Base-by-base conservation (phyloP, 2,113 vertebrate species). In the Lethenteron reissneri region DNA sequence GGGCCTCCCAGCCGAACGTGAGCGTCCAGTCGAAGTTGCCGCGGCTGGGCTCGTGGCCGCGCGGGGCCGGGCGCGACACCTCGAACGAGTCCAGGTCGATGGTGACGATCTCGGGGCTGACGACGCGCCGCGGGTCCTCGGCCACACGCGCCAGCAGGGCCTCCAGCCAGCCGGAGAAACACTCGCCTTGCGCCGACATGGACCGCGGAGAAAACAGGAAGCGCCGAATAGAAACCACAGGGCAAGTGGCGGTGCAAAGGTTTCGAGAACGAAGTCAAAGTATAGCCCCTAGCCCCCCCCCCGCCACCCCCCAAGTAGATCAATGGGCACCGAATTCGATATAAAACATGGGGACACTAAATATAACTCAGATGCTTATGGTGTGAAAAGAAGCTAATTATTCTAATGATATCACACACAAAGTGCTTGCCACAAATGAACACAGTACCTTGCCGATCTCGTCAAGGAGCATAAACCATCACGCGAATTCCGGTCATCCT, bases 211-310 rank as follows among this genome's bases (percentile, higher is more conserved):
- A 64, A 64, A 68, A 68, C 8, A 41, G 41, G 41, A 41, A 7
- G 41, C 41, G 41, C 41, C 41, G 41, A 41, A 6, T 41, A 5
- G 41, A 41, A 41, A 41, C 41, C 41, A 41, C 41, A 41, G 41
- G 41, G 41, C 41, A 41, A 41, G 41, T 41, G 41, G 41, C 41
- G 41, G 41, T 41, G 6, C 41, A 41, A 41, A 41, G 41, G 5
- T 41, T 41, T 13, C 0, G 0, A 0, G 1, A 41, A 17, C 56
- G 56, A 3, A 25, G 2, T 7, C n/a, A 14, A 3, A 0, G 60
- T 21, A 56, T 2, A 68, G 9, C 12, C 12, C 12, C 25, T 2
- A 68, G 9, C 12, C 57, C 57, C 57, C 57, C 4, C 6, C 12
- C 10, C 56, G 13, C 6, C 41, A 14, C 70, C 57, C 15, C 41